Conservation (phyloP, 1,140 invertebrate genomes). For the Polypedilum pembai region DNA sequence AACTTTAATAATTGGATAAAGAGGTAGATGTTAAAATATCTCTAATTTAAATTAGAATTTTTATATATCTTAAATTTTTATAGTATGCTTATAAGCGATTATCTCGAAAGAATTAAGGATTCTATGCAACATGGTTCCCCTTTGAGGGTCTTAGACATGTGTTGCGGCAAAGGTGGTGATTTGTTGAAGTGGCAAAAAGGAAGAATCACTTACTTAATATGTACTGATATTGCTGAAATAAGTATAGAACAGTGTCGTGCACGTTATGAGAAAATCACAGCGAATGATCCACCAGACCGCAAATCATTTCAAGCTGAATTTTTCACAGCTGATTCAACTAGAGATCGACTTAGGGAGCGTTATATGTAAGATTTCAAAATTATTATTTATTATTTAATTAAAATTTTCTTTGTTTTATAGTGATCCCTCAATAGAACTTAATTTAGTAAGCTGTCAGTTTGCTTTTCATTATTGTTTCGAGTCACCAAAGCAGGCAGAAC, state of each 20-base stretch:
- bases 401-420: conserved; percentile 48
- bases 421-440: conserved; percentile 68
- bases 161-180: conserved; percentile 95
- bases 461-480: conserved; percentile 96
- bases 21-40: conserved; percentile 33
- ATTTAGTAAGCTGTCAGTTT: conserved; percentile 96
- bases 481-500: conserved; percentile 78
- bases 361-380: conserved; percentile 7
- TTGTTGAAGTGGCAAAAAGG: conserved; percentile 90
- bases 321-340: conserved; percentile 83
- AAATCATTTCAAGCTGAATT: conserved; percentile 79
- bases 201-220: conserved; percentile 77
- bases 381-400: neutral
- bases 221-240: conserved; percentile 87
- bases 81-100: conserved; percentile 76
- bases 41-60: neutral
- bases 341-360: conserved; percentile 63
- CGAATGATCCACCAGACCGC: conserved; percentile 38
- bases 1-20: conserved; percentile 99
- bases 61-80: conserved; percentile 36
- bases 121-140: conserved; percentile 51
- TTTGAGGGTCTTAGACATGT: conserved; percentile 63
- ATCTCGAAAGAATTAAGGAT: conserved; percentile 55
- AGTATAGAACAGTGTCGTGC: conserved; percentile 80
- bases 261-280: conserved; percentile 52